Evolutionary conservation across 2,888 invertebrate genomes (phyloP), one percentile per base, ranked within the genome.

Genomic region (Cryptus viduatorius): DNA sequence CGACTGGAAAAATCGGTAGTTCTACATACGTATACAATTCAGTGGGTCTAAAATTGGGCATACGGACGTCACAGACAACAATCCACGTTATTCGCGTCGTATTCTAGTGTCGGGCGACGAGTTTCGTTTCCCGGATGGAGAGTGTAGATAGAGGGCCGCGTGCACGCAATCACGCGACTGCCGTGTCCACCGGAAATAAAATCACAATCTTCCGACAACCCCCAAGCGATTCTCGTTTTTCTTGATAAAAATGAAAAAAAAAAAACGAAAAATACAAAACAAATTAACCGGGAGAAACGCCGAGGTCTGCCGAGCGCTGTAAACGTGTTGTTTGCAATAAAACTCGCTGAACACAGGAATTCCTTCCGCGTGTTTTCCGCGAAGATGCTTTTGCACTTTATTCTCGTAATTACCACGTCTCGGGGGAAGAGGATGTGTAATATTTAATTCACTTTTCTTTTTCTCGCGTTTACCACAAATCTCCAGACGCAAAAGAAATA

Each of bases 141-240:
- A 76, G 67, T 24, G 59, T 69, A 71, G 80, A 81, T 73, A 75
- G 48, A 76, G 78, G 61, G 10, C 37, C 37, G 65, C 82, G 77
- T 83, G 80, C 90, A 90, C 89, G 89, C 89, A 88, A 91, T 90
- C 90, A 90, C 88, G 88, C 88, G 87, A 89, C 86, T 87, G 80
- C 83, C 87, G 88, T 89, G 88, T 89, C 86, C 77, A 83, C 78
- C 83, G 86, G 87, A 89, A 88, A 87, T 82, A 86, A 90, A 90
- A 90, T 90, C 90, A 87, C 83, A 88, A 81, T 84, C 78, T 78
- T 81, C 78, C 68, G 46, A 50, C 68, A 50, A 37, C 46, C 46
- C 61, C 53, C 29, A 46, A 31, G 44, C n/a, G 59, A 37, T 69
- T 24, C 48, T 65, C 64, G 19, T 59, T 75, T 29, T 79, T 81